Percentiles rank a stretch among this genome's conserved stretches.
These are phyloP conservation scores for Dermochelys coriacea DNA, from an alignment of 2,797 vertebrate genomes.

Conservation along the genomic window DNA sequence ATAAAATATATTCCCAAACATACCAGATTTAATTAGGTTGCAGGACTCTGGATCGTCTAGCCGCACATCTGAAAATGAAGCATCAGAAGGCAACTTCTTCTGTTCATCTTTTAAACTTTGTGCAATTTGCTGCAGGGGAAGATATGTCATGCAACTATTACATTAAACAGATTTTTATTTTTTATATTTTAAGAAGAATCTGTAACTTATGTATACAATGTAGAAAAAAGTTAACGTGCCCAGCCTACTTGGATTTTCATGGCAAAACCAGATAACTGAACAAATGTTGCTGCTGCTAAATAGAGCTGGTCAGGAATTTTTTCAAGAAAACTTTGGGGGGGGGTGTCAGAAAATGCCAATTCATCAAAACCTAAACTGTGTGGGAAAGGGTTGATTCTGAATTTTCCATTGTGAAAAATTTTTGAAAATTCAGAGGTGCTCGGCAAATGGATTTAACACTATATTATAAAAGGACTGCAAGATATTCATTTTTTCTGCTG, in stretches of 20 bases:
- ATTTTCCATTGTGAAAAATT: not conserved
- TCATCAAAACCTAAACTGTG: not conserved
- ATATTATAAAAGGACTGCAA: not conserved
- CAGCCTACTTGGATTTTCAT: not conserved
- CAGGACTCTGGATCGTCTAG: slow-evolving; percentile 88
- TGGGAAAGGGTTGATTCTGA: not conserved
- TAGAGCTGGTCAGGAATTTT: not conserved
- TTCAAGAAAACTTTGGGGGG: not conserved
- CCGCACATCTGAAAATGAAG: slow-evolving; percentile 90
- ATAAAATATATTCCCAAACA: slow-evolving; percentile 5
- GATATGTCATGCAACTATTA: not conserved
- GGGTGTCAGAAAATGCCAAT: not conserved
- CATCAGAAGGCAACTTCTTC: slow-evolving; percentile 86
- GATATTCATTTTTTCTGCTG: not conserved
- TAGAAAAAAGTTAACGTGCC: not conserved
- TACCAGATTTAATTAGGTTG: slow-evolving; percentile 87
- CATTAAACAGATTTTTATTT: not conserved
- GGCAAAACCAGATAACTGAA: not conserved
- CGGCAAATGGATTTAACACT: not conserved
- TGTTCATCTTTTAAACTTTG: slow-evolving; percentile 97
- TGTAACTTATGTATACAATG: not conserved
- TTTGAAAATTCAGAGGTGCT: not conserved
- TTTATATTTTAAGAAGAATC: not conserved
- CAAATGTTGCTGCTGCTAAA: not conserved
- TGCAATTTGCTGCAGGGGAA: slow-evolving; percentile 90